A percentile compares a stretch with the other conserved stretches of the same genome.
Conservation (phyloP, 2,888 invertebrate species). For the Apoda limacodes region DNA sequence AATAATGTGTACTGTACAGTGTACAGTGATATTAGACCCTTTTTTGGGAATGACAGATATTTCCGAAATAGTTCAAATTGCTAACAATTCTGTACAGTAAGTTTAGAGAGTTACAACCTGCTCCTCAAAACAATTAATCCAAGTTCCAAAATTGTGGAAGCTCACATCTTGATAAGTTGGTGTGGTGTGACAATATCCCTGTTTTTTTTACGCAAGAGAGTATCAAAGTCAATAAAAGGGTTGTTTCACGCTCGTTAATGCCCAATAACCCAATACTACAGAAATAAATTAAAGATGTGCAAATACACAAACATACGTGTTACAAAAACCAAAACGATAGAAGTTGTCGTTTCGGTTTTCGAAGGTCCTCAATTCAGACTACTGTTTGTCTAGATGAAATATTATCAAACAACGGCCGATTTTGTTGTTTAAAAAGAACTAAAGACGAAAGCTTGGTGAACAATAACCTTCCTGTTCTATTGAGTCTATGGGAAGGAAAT, state of each 20-base stretch:
- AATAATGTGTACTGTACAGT: slow-evolving; percentile 9
- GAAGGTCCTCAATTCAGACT: slow-evolving; percentile 16
- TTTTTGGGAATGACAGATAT: slow-evolving; percentile 1
- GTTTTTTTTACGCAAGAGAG: slow-evolving; percentile 18
- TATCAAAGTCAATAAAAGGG: slow-evolving; percentile 17
- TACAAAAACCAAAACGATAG: slow-evolving; percentile 17
- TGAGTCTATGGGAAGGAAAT: slow-evolving; percentile 27
- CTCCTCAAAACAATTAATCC: slow-evolving; percentile 15
- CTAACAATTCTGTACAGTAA: slow-evolving; percentile 3
- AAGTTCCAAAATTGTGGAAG: slow-evolving; percentile 33
- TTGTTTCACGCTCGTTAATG: slow-evolving; percentile 23
- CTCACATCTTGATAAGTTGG: slow-evolving; percentile 28
- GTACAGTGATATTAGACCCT: slow-evolving; percentile 1
- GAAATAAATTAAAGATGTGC: slow-evolving; percentile 15
- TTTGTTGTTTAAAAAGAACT: slow-evolving; percentile 25
- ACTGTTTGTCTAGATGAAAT: slow-evolving; percentile 26
- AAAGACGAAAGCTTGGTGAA: slow-evolving; percentile 23
- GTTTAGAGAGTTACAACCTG: no score
- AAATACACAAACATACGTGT: slow-evolving; percentile 23
- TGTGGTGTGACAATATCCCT: slow-evolving; percentile 23
- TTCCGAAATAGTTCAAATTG: slow-evolving; percentile 2
- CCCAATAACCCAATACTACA: slow-evolving; percentile 6
- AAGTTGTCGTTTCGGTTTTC: slow-evolving; percentile 22
- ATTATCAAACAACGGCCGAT: slow-evolving; percentile 25
- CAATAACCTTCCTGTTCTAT: slow-evolving; percentile 25